Evolutionary conservation across 2,888 invertebrate genomes (phyloP), one percentile per base, ranked within the genome.

Genomic region (Oxyteleia sp.): DNA sequence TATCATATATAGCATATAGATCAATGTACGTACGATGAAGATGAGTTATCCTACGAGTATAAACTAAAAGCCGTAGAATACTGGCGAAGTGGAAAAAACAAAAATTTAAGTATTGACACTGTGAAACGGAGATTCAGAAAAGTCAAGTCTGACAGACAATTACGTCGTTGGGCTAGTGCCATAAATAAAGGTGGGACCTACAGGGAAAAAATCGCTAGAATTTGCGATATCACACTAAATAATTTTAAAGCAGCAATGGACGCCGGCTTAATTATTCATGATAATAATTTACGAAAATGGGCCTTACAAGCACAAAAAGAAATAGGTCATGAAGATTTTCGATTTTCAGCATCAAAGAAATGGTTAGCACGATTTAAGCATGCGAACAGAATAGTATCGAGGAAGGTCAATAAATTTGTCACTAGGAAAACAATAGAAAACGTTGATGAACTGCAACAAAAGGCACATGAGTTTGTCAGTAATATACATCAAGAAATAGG

Each of bases 51-150:
- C 10, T 68, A 5, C 13, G 55, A 68, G n/a, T 69, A 69, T 43
- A 55, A 69, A 69, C 5, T 10, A 53, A 53, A 38, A 55, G 55
- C 68, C 11, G 43, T 69, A 29, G 41, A 55, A 55, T 69, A 20
- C 29, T 69, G 43, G 55, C 13, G 68, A 69, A 41, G 55, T 11
- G 68, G 43, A 11, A 69, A 41, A 55, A 53, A 43, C 1, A 69
- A 51, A 38, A 47, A 64, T 49, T 35, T 49, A 49, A 49, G 16
- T 13, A 11, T 45, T 15, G 45, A 45, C 26, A 45, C 45, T 13
- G 47, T 63, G n/a, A 15, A 63, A 63, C 13, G 1, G 13, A 15
- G 15, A n/a, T 51, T 23, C 13, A 51, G 8, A 51, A 51, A 51
- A 51, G 26, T 26, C 8, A 11, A 5, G 11, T 26, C 26, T 29